A percentile compares a stretch with the other conserved stretches of the same genome.
These are phyloP conservation scores for Sarcophaga peregrina DNA, from an alignment of 1,140 invertebrate species.

Conservation along the genomic window DNA sequence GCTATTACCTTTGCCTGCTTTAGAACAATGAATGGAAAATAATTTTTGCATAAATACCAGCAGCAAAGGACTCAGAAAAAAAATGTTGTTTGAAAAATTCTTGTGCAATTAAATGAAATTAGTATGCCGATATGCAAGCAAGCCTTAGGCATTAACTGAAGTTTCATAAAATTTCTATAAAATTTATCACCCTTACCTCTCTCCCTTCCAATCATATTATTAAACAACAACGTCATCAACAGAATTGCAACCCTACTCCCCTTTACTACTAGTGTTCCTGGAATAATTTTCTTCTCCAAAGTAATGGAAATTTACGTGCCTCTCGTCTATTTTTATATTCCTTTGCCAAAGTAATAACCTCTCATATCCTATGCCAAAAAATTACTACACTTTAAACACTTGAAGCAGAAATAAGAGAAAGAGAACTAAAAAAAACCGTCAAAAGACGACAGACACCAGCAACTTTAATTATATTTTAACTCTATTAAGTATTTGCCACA, in stretches of 20 bases:
- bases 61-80: too few species aligned
- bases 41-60: too few species aligned
- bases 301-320: too few species aligned
- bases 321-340: too few species aligned
- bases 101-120: slow-evolving; percentile 16
- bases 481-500: slow-evolving; percentile 11
- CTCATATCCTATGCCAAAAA: not conserved
- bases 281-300: too few species aligned
- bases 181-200: not conserved
- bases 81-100: not conserved
- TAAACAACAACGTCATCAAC: too few species aligned
- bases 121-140: slow-evolving; percentile 2
- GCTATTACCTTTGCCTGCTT: too few species aligned
- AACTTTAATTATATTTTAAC: too few species aligned
- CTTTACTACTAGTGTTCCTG: too few species aligned
- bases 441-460: not conserved
- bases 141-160: not conserved
- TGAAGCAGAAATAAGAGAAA: not conserved
- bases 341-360: slow-evolving; percentile 1
- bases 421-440: not conserved
- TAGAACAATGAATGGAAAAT: too few species aligned
- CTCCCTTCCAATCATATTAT: too few species aligned
- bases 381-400: not conserved
- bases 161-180: not conserved
- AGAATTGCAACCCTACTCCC: too few species aligned